Percentiles rank a stretch among this genome's conserved stretches.
Evolutionary conservation across 2,797 vertebrate genomes (phyloP).

Genomic region (Megalops cyprinoides): DNA sequence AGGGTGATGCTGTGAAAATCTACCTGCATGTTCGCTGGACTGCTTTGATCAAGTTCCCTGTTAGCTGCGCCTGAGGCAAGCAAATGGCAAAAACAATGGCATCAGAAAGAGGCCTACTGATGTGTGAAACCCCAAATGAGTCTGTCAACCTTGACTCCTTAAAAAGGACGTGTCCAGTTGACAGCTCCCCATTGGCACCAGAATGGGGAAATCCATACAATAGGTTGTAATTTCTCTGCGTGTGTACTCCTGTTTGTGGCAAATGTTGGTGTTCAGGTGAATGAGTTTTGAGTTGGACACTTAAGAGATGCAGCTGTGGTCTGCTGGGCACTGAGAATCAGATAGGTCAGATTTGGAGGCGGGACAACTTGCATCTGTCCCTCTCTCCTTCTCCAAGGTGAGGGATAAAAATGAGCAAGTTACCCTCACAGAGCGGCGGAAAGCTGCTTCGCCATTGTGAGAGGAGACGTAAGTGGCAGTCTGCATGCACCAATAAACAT

Average conservation of each 20-base stretch:
- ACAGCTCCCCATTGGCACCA: not conserved
- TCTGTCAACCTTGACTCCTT: not conserved
- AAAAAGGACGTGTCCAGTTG: not conserved
- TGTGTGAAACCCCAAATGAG: not conserved
- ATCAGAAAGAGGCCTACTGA: not conserved
- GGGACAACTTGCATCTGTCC: not conserved
- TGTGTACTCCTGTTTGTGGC: not conserved
- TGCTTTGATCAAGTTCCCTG: conserved; percentile 43
- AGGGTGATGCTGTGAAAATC: conserved; percentile 30
- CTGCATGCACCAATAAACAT: not conserved
- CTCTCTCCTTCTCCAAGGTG: not conserved
- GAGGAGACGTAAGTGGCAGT: not conserved
- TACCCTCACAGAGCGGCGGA: not conserved
- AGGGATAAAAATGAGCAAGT: not conserved
- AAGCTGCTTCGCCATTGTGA: not conserved
- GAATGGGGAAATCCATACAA: not conserved
- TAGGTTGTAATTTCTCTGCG: not conserved
- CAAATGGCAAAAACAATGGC: conserved; percentile 15
- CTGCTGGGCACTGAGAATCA: not conserved
- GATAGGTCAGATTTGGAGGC: not conserved
- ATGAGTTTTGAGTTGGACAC: not conserved
- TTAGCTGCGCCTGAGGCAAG: conserved; percentile 7
- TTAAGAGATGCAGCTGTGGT: not conserved
- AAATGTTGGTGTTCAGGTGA: not conserved
- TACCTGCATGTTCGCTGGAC: conserved; percentile 35